Evolutionary conservation across 1,140 invertebrate genomes (phyloP).

Genomic region (Geopemphigus sp.): DNA sequence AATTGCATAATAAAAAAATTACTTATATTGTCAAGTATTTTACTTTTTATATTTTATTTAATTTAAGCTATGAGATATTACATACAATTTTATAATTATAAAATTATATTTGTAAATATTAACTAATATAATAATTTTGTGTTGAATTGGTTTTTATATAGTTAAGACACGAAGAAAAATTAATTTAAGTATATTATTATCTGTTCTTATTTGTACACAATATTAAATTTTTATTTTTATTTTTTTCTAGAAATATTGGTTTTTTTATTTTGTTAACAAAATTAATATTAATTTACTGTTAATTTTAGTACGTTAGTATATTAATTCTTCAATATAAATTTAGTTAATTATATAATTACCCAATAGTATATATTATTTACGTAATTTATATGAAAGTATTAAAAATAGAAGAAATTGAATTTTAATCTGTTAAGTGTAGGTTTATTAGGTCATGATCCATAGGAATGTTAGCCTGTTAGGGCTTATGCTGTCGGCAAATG

Average conservation of each 20-base stretch:
- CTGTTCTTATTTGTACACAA: too few relatives aligned
- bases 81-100: slow-evolving; percentile 10
- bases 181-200: slow-evolving; percentile 4
- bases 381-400: slow-evolving; percentile 13
- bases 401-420: slow-evolving; percentile 20
- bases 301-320: not conserved
- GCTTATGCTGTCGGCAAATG: slow-evolving; percentile 46
- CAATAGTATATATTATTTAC: slow-evolving; percentile 2
- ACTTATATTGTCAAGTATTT: too few relatives aligned
- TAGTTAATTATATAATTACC: not conserved
- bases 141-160: not conserved
- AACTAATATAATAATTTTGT: not conserved
- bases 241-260: not conserved
- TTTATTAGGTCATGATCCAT: slow-evolving; percentile 41
- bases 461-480: slow-evolving; percentile 47
- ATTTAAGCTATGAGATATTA: not conserved
- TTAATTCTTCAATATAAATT: not conserved
- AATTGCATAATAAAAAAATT: not conserved
- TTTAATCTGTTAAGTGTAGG: slow-evolving; percentile 40
- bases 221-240: slow-evolving; percentile 18
- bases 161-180: not conserved
- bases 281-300: not conserved
- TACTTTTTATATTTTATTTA: not conserved
- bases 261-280: not conserved
- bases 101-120: not conserved